Base-by-base conservation (phyloP, 2,888 invertebrate species). In the Melikaiella ostensackeni region DNA sequence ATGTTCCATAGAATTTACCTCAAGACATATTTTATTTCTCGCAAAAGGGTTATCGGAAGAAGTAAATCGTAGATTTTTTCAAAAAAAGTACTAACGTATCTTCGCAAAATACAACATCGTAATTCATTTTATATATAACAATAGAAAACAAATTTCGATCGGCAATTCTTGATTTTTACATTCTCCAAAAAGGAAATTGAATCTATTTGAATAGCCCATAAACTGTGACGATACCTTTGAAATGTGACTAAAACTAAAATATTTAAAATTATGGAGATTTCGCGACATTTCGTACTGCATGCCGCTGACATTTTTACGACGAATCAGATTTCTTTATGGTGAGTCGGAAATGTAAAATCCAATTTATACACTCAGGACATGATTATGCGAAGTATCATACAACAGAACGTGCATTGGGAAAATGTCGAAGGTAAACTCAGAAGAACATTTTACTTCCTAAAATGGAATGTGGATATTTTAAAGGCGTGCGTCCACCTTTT, bases 341-440 rank as follows among this genome's bases (percentile, higher is more conserved):
- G 8, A 7, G 1, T 64, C 16, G 16, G 2, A 42, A 42, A 13
- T 24, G 42, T 64, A 24, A 42, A 42, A 24, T 64, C 7, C 7
- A 64, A 38, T 42, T 21, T 42, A 38, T 42, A 64, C 13, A 35
- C 64, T 64, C 64, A 33, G 24, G 16, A 19, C 24, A 42, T 64
- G 64, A 42, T 64, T 64, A 42, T 64, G 27, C 8, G 19, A 42
- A 64, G 38, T 35, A 63, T 63, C 63, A 38, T 63, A 13, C 21
- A 63, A 24, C 42, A 42, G 5, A 13, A 63, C 13, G 11, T 64
- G 42, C 38, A 27, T 38, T 64, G 24, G 24, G 27, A 64, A 42
- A 42, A 64, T 27, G 24, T 24, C 42, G 42, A 24, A 64, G 16
- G 42, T 24, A 42, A 64, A 42, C 38, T 38, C 21, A 64, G 21